Conservation (phyloP, 2,888 invertebrate species). For the Troglohyphantes excavatus region DNA sequence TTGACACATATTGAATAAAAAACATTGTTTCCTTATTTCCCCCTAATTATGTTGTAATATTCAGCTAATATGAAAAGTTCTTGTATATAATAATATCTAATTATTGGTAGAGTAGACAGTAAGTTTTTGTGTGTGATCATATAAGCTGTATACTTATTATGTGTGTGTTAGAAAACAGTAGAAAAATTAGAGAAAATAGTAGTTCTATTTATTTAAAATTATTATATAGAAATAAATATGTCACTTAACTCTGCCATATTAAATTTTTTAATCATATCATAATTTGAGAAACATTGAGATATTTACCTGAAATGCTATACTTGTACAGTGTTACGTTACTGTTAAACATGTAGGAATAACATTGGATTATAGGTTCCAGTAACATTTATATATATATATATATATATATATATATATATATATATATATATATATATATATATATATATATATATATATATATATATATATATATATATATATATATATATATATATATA, state of each 20-base stretch:
- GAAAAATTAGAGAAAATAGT: background rate
- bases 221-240: background rate
- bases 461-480: too few relatives aligned
- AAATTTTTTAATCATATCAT: background rate
- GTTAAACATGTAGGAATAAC: background rate
- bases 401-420: too few relatives aligned
- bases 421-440: too few relatives aligned
- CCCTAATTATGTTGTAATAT: background rate
- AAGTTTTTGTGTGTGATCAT: background rate
- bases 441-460: too few relatives aligned
- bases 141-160: background rate
- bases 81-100: background rate
- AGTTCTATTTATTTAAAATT: background rate
- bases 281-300: background rate
- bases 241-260: background rate
- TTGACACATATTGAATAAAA: background rate
- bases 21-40: background rate
- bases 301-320: background rate
- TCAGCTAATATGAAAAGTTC: background rate
- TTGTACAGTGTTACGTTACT: background rate
- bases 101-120: background rate
- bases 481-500: too few relatives aligned
- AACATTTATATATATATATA: background rate
- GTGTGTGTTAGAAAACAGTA: background rate
- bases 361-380: background rate